phyloP scores from a whole-genome alignment of 2,888 invertebrate genomes.

The Dermolepida albohirtum region DNA sequence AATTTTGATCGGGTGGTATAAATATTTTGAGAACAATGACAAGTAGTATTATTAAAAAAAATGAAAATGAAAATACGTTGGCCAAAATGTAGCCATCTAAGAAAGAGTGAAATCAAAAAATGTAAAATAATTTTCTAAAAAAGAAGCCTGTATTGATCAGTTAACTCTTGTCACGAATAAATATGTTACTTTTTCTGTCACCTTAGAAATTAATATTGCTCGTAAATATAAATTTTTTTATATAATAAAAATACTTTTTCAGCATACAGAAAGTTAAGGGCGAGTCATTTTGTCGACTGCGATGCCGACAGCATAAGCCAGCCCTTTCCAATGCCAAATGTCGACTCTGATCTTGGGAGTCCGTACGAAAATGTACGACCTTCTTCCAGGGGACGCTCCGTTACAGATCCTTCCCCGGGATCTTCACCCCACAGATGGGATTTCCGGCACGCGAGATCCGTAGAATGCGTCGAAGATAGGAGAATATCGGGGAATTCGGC shows the following conservation, averaged over 20 bases:
- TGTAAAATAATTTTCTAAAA: too few relatives aligned
- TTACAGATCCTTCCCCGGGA: constrained; percentile 67
- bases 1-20: too few relatives aligned
- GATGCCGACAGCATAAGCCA: constrained; percentile 65
- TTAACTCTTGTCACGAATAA: too few relatives aligned
- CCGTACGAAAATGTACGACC: constrained; percentile 75
- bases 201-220: too few relatives aligned
- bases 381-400: constrained; percentile 64
- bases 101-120: too few relatives aligned
- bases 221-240: too few relatives aligned
- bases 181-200: too few relatives aligned
- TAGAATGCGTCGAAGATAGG: constrained; percentile 67
- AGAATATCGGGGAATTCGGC: constrained; percentile 71
- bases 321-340: constrained; percentile 74
- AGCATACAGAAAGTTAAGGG: constrained; percentile 49
- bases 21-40: too few relatives aligned
- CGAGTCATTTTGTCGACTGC: constrained; percentile 57
- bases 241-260: not conserved
- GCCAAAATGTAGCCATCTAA: too few relatives aligned
- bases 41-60: too few relatives aligned
- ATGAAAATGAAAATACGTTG: too few relatives aligned
- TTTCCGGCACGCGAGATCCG: constrained; percentile 66
- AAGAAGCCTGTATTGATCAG: too few relatives aligned
- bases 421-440: constrained; percentile 70
- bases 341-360: constrained; percentile 72